A percentile compares a stretch with the other conserved stretches of the same genome.
phyloP scores from a whole-genome alignment of 2,113 vertebrate genomes.

The Sterna hirundo region DNA sequence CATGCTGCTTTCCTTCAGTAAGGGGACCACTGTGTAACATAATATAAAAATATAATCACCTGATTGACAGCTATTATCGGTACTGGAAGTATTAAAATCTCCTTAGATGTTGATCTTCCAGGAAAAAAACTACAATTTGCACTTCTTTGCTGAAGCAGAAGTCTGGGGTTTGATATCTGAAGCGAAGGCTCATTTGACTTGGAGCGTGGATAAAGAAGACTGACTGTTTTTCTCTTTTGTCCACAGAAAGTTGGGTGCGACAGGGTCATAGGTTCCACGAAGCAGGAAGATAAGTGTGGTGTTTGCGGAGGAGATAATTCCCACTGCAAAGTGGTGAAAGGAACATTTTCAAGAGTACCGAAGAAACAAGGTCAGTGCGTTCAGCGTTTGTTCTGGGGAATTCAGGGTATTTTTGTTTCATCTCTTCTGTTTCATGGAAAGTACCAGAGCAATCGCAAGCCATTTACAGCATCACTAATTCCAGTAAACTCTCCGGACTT shows the following conservation, averaged over 20 bases:
- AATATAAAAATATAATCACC: not conserved
- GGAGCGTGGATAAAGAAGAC: not conserved
- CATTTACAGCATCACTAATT: not conserved
- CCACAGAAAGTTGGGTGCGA: slow-evolving; percentile 95
- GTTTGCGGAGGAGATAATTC: slow-evolving; percentile 93
- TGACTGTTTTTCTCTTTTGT: not conserved
- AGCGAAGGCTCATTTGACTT: not conserved
- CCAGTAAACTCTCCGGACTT: not conserved
- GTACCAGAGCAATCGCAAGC: not conserved
- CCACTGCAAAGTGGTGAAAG: slow-evolving; percentile 93
- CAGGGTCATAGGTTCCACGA: slow-evolving; percentile 88
- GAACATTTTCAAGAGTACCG: slow-evolving; percentile 84
- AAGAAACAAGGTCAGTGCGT: slow-evolving; percentile 86
- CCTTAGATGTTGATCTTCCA: not conserved
- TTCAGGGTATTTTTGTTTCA: not conserved
- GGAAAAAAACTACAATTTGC: not conserved
- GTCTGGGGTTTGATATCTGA: not conserved
- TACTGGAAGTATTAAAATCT: not conserved
- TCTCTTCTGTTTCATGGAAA: not conserved
- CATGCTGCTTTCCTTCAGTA: not conserved
- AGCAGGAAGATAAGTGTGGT: slow-evolving; percentile 96
- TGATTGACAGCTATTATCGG: not conserved
- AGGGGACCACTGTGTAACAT: not conserved
- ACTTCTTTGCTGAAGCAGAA: not conserved
- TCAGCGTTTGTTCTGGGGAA: not conserved